Base-by-base conservation (phyloP, 1,140 invertebrate genomes). In the Rhynchophorus ferrugineus region DNA sequence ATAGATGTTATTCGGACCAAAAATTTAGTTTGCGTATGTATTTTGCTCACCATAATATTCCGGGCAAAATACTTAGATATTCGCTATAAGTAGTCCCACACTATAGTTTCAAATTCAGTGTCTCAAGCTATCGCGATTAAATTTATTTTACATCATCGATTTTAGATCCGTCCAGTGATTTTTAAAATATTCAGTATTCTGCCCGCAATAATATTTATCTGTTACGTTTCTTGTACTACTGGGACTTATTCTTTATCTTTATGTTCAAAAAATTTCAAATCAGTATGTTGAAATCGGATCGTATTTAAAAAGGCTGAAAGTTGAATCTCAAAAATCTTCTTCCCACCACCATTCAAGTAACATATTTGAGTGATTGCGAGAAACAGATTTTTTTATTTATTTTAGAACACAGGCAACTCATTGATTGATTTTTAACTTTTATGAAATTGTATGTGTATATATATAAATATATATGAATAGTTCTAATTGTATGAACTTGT, bases 1-100 rank as follows among this genome's bases (percentile, higher is more conserved):
- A 41, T 19, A 41, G 38, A 20, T 19, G 20, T 34, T 38, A 38
- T 41, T 41, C 18, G 38, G 38, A 41, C 38, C 38, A 41, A 41
- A 5, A 41, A 41, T 41, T 41, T 41, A 18, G 19, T 41, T 37
- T 41, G 13, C 5, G 14, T 3, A 8, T 8, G 3, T n/a, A n/a
- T 37, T 3, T 17, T 41, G 38, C 38, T 41, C 38, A 41, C 17
- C 20, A n/a, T n/a, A n/a, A n/a, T n/a, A n/a, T n/a, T n/a, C n/a
- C n/a, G n/a, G n/a, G n/a, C n/a, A n/a, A n/a, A n/a, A n/a, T n/a
- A n/a, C n/a, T n/a, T n/a, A n/a, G n/a, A n/a, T n/a, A n/a, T n/a
- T n/a, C n/a, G n/a, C n/a, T n/a, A n/a, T n/a, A n/a, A n/a, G n/a
- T n/a, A n/a, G n/a, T n/a, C n/a, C n/a, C n/a, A n/a, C n/a, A n/a